Conservation (phyloP, 2,888 invertebrate species). For the Troglohyphantes excavatus region DNA sequence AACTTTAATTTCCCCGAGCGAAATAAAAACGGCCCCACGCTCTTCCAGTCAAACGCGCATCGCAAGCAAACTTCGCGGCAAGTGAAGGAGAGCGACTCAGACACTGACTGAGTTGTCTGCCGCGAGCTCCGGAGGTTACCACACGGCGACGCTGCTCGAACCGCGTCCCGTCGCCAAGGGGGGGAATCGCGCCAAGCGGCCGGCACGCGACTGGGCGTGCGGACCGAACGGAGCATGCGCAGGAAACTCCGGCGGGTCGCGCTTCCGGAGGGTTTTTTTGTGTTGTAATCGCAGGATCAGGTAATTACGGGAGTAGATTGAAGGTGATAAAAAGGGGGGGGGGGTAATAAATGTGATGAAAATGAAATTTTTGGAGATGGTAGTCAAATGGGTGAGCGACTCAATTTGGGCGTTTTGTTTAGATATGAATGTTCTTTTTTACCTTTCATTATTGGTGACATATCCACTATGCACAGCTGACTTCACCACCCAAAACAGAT, state of each 20-base stretch:
- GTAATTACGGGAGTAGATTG: not conserved
- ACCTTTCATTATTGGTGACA: too few relatives aligned
- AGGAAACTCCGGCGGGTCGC: conserved; percentile 10
- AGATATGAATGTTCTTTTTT: too few relatives aligned
- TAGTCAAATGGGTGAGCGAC: too few relatives aligned
- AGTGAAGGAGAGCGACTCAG: conserved; percentile 24
- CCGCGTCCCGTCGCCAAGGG: not conserved
- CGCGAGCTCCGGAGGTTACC: conserved; percentile 20
- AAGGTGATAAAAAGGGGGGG: not conserved
- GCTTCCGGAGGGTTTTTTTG: conserved; percentile 31
- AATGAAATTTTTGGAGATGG: not conserved
- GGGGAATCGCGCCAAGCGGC: conserved; percentile 41
- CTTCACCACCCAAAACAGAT: too few relatives aligned
- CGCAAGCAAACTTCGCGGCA: conserved; percentile 57
- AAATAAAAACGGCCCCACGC: conserved; percentile 11
- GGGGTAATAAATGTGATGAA: not conserved
- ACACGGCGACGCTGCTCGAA: conserved; percentile 19
- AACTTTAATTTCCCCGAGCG: conserved; percentile 32
- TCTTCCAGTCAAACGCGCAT: conserved; percentile 13
- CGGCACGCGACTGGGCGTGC: conserved; percentile 42
- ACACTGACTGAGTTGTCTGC: conserved; percentile 40
- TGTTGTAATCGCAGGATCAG: not conserved
- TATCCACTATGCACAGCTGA: too few relatives aligned
- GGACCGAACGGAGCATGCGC: conserved; percentile 42
- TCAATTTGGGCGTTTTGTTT: too few relatives aligned